phyloP scores from a whole-genome alignment of 2,113 vertebrate genomes.

The Lamprotornis superbus region DNA sequence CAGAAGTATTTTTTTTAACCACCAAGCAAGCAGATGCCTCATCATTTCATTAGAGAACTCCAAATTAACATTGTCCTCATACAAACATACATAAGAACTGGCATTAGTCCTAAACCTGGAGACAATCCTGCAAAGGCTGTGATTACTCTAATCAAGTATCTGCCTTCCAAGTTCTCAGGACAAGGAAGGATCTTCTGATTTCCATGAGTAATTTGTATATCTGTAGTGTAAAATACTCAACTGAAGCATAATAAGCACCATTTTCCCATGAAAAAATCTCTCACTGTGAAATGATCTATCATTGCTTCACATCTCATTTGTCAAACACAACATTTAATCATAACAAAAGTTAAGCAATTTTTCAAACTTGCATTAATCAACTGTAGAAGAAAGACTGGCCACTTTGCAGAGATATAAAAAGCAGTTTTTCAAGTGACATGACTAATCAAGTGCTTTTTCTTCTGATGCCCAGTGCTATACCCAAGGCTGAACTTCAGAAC shows the following conservation, averaged over 20 bases:
- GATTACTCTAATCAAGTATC: neutral
- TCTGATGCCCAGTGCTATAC: neutral
- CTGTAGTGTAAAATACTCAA: neutral
- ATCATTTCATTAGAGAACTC: neutral
- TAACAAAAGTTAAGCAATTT: slow-evolving; percentile 10
- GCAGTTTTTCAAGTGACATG: neutral
- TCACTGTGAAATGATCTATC: slow-evolving; percentile 6
- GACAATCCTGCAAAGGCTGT: neutral
- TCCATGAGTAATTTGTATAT: neutral
- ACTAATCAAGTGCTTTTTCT: neutral
- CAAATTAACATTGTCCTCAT: neutral
- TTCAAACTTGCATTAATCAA: slow-evolving; percentile 1
- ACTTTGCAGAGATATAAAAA: neutral
- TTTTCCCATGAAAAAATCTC: neutral
- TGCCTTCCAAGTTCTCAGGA: neutral
- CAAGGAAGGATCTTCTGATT: neutral
- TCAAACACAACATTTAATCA: slow-evolving; percentile 22
- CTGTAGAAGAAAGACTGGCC: neutral
- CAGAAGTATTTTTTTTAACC: neutral
- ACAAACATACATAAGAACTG: neutral
- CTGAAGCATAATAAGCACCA: neutral
- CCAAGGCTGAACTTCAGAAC: neutral
- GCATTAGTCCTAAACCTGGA: neutral
- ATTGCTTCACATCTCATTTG: slow-evolving; percentile 18
- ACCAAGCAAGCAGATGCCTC: neutral